These are phyloP conservation scores for Daubentonia madagascariensis DNA, from an alignment of 2,113 vertebrate species.

Conservation along the genomic window DNA sequence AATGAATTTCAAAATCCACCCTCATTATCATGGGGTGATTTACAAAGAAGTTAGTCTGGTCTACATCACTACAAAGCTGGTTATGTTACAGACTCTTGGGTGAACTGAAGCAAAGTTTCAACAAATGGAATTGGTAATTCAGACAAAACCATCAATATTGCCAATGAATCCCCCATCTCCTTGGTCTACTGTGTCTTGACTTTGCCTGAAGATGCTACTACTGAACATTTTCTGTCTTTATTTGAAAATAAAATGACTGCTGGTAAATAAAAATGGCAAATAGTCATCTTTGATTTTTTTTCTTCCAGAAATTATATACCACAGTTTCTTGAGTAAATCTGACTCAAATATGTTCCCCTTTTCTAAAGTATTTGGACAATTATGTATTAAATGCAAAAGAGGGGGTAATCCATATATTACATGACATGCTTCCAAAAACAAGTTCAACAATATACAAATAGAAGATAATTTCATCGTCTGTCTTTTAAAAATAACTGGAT, in stretches of 20 bases:
- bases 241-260: background rate
- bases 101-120: background rate
- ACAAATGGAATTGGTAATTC: background rate
- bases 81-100: background rate
- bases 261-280: background rate
- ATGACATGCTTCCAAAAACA: background rate
- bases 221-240: background rate
- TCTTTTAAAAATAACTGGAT: background rate
- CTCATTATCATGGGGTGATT: background rate
- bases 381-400: background rate
- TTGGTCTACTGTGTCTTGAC: background rate
- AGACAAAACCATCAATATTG: background rate
- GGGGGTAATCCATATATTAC: background rate
- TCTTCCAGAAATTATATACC: background rate
- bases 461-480: background rate
- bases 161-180: background rate
- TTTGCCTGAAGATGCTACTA: background rate
- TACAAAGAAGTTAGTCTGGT: background rate
- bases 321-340: background rate
- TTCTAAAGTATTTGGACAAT: background rate
- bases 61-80: background rate
- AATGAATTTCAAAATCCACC: constrained; percentile 7
- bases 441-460: background rate
- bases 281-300: background rate
- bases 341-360: background rate